phyloP scores from a whole-genome alignment of 2,797 vertebrate species.

The Gallinago nigripennis region DNA sequence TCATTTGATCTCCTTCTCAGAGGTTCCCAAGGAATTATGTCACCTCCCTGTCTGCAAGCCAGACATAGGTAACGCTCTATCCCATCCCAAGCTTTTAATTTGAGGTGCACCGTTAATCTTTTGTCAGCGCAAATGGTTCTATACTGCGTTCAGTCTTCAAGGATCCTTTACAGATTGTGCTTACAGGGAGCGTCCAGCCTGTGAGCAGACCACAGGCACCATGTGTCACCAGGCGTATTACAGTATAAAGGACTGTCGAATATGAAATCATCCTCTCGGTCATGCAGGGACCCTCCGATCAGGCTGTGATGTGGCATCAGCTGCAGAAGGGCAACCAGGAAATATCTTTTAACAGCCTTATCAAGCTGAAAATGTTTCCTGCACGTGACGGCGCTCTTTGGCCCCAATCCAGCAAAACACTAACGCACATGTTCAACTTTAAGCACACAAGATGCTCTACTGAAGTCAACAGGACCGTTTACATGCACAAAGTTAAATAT shows the following conservation, averaged over 20 bases:
- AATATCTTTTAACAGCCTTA: constrained; percentile 53
- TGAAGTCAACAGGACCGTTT: constrained; percentile 52
- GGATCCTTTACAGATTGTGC: background rate
- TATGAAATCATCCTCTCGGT: background rate
- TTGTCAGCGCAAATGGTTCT: background rate
- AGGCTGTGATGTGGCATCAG: constrained; percentile 37
- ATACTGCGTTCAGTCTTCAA: background rate
- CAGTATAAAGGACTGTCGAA: background rate
- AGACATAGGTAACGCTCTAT: constrained; percentile 8
- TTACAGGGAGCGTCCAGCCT: background rate
- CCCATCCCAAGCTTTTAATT: background rate
- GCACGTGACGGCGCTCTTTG: background rate
- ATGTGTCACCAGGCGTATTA: background rate
- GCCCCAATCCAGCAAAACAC: constrained; percentile 43
- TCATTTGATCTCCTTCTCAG: constrained; percentile 42
- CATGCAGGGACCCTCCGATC: background rate
- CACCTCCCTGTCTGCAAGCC: constrained; percentile 47
- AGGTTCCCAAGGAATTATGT: constrained; percentile 23
- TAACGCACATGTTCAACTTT: constrained; percentile 50
- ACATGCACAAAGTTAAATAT: constrained; percentile 57
- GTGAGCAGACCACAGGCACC: background rate
- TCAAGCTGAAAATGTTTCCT: constrained; percentile 52
- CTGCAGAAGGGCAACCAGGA: constrained; percentile 35
- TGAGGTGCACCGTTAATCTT: background rate
- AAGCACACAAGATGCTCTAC: constrained; percentile 37